Conservation (phyloP, 2,113 vertebrate species). For the Otis tarda region DNA sequence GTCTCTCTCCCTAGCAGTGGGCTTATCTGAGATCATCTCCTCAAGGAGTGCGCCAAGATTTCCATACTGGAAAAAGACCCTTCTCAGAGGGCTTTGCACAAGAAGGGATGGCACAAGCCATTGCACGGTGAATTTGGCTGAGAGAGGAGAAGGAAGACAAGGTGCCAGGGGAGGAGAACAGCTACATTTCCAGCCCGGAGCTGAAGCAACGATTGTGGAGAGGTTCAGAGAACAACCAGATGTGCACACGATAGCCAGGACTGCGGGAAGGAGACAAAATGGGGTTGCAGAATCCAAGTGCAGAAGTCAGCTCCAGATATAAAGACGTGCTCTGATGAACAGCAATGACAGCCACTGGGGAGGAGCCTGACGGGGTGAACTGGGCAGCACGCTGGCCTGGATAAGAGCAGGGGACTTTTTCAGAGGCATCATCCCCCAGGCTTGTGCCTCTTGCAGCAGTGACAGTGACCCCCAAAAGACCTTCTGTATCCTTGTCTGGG, state of each 20-base stretch:
- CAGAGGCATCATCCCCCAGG: not conserved
- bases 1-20: not conserved
- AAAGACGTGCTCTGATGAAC: accelerated
- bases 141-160: not conserved
- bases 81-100: not conserved
- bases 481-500: not conserved
- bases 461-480: not conserved
- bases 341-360: accelerated
- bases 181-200: not conserved
- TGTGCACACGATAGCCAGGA: not conserved
- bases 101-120: not conserved
- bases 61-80: not conserved
- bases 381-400: not conserved
- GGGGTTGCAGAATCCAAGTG: not conserved
- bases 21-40: constrained; percentile 3
- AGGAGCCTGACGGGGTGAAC: not conserved
- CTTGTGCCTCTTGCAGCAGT: not conserved
- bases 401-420: not conserved
- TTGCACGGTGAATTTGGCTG: not conserved
- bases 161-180: not conserved
- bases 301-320: not conserved
- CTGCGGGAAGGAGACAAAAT: not conserved
- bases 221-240: not conserved
- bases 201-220: not conserved
- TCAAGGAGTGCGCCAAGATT: not conserved